These are phyloP conservation scores for Tetraneura akinire DNA, from an alignment of 1,140 invertebrate genomes.

Conservation along the genomic window DNA sequence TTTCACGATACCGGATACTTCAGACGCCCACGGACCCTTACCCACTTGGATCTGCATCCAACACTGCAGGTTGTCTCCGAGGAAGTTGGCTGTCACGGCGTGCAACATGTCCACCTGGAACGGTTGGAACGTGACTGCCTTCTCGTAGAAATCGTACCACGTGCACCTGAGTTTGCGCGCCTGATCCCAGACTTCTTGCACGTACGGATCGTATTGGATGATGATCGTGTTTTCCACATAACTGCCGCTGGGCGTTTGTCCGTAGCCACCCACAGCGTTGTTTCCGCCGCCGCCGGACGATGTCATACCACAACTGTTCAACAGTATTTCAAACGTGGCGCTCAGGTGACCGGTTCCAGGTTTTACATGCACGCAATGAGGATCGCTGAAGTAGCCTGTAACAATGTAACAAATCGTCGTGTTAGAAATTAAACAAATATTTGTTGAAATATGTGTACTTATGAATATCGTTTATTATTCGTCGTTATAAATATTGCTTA, in stretches of 20 bases:
- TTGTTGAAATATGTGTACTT: too few relatives aligned
- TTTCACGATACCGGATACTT: slow-evolving; percentile 92
- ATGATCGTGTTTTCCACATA: slow-evolving; percentile 95
- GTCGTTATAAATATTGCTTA: too few relatives aligned
- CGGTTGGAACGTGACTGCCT: slow-evolving; percentile 88
- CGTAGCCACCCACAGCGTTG: slow-evolving; percentile 71
- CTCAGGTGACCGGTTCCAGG: slow-evolving; percentile 85
- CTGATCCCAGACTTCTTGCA: slow-evolving; percentile 76
- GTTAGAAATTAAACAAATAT: too few relatives aligned
- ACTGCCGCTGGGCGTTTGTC: slow-evolving; percentile 78
- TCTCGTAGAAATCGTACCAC: slow-evolving; percentile 95
- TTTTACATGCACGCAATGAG: slow-evolving; percentile 87
- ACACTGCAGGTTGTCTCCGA: slow-evolving; percentile 91
- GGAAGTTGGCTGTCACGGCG: slow-evolving; percentile 90
- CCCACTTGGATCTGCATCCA: slow-evolving; percentile 97
- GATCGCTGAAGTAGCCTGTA: slow-evolving; percentile 78
- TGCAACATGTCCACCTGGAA: slow-evolving; percentile 94
- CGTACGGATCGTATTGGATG: slow-evolving; percentile 91
- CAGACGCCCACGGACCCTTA: slow-evolving; percentile 91
- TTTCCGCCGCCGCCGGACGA: slow-evolving; percentile 76
- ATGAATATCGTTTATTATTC: too few relatives aligned
- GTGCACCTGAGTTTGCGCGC: slow-evolving; percentile 85
- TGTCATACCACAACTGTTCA: slow-evolving; percentile 88
- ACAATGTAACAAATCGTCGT: background rate
- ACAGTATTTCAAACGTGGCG: slow-evolving; percentile 88